Evolutionary conservation across 2,888 invertebrate genomes (phyloP), one percentile per base, ranked within the genome.

Genomic region (Xestia sexstrigata): DNA sequence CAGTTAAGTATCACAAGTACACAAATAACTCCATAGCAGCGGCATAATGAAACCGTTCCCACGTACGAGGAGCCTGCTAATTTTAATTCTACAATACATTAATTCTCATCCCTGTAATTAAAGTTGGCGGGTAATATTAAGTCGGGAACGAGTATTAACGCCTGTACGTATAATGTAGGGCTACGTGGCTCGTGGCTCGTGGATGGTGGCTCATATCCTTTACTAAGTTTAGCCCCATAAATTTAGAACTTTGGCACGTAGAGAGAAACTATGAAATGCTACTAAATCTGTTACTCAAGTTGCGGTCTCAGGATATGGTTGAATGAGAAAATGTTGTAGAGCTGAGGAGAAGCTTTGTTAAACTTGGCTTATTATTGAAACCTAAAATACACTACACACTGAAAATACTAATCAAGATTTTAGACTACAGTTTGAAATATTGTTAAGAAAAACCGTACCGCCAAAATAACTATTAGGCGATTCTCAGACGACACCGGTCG

Each of bases 221-320:
- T 76, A 67, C 78, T 79, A 88, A 91, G 85, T 91, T 90, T 75
- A 83, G 71, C 83, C 87, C 86, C 83, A 91, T 93, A 93, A 92
- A 93, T 93, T 91, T 81, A 69, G 74, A 93, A 92, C 91, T 92
- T 92, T 76, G 86, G 79, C 82, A 84, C 84, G 87, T 89, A 90
- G 89, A 91, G 89, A 90, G 90, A 89, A 90, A 90, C 91, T 91
- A 91, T 89, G 91, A 90, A 90, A 91, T 89, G 90, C 88, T 89
- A 84, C 87, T 89, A 88, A 89, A 90, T 89, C 89, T 88, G 88
- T 85, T 87, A 88, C 87, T 88, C 87, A 85, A 86, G 85, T 89
- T 87, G 84, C 79, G 86, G 76, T 84, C 72, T 77, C 58, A 72
- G 78, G 85, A 87, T 90, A 91, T 88, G 87, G 84, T 76, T 79